These are phyloP conservation scores for Noctua janthina DNA, from an alignment of 2,888 invertebrate species.

Conservation along the genomic window DNA sequence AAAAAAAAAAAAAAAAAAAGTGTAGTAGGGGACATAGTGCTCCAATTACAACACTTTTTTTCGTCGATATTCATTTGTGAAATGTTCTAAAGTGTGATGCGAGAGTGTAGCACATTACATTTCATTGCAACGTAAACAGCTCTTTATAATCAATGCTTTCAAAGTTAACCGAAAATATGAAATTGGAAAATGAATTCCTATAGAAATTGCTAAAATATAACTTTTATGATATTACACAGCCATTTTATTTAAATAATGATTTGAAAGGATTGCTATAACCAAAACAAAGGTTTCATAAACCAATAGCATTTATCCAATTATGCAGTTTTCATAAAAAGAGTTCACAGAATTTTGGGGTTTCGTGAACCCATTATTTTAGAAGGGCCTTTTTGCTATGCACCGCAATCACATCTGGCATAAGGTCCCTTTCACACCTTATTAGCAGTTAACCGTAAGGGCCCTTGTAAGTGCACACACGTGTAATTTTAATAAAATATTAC, in stretches of 20 bases:
- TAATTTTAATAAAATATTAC: constrained; percentile 37
- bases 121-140: not conserved
- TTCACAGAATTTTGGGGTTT: not conserved
- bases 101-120: not conserved
- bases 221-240: not conserved
- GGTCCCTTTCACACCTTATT: constrained; percentile 13
- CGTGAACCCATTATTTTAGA: not conserved
- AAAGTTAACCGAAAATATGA: constrained; percentile 22
- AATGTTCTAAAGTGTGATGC: too few relatives aligned
- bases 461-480: constrained; percentile 1
- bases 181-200: constrained; percentile 6
- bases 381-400: constrained; percentile 10
- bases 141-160: not conserved
- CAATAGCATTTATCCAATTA: constrained; percentile 2
- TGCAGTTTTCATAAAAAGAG: constrained; percentile 5
- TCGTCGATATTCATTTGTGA: not conserved
- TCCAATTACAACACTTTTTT: too few relatives aligned
- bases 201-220: not conserved
- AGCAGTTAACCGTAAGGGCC: constrained; percentile 3
- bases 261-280: not conserved
- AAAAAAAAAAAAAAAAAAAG: too few relatives aligned
- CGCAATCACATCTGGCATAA: constrained; percentile 16
- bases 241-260: not conserved
- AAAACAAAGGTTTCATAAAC: not conserved
- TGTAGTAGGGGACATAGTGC: too few relatives aligned